A percentile compares a stretch with the other conserved stretches of the same genome.
Evolutionary conservation across 2,888 invertebrate genomes (phyloP).

Genomic region (Acanthosoma haemorrhoidale): DNA sequence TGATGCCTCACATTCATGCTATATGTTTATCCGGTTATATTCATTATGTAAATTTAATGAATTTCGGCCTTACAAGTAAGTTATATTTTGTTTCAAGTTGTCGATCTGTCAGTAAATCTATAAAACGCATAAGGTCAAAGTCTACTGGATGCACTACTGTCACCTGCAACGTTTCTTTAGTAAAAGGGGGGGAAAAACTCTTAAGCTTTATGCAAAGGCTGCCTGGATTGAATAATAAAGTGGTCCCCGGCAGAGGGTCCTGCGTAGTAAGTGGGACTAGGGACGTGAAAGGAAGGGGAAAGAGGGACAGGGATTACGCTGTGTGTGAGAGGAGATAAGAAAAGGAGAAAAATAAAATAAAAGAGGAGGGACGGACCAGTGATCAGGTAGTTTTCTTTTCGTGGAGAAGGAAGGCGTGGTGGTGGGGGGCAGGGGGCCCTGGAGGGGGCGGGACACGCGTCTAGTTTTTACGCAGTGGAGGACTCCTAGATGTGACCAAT

Average conservation of each 20-base stretch:
- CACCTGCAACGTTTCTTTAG: no score
- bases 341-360: neutral
- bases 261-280: constrained; percentile 7
- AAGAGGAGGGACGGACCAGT: no score
- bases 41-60: no score
- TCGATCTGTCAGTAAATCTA: no score
- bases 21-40: no score
- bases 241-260: neutral
- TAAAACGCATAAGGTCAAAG: no score
- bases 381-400: neutral
- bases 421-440: neutral
- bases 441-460: neutral
- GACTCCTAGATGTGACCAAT: neutral
- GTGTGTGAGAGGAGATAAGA: neutral
- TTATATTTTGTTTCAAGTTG: no score
- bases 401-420: neutral
- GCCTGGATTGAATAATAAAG: neutral
- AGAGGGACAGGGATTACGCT: neutral
- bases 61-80: no score
- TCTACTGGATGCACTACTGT: no score
- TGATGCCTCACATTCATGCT: no score
- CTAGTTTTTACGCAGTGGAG: neutral
- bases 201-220: neutral
- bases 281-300: neutral
- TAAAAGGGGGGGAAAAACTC: neutral